These are phyloP conservation scores for Mythimna pallens DNA, from an alignment of 2,888 invertebrate genomes.

Conservation along the genomic window DNA sequence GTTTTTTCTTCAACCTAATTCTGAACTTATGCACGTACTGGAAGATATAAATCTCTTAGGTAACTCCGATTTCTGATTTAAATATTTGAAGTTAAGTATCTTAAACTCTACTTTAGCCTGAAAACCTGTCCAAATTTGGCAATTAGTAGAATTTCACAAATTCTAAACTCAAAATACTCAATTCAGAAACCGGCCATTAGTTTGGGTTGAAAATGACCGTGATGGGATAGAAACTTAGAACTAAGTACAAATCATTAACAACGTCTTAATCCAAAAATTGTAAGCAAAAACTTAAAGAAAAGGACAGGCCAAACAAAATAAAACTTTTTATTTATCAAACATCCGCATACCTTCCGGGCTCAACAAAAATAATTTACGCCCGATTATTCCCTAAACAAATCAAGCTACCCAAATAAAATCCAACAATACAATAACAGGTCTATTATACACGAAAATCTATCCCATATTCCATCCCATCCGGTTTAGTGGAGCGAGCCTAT, in stretches of 20 bases:
- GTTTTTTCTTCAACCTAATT: too few species aligned
- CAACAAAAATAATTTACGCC: conserved; percentile 2
- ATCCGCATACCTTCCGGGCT: conserved; percentile 1
- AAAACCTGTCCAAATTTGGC: too few species aligned
- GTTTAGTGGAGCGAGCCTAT: conserved; percentile 34
- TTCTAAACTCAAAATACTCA: too few species aligned
- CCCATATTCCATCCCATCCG: conserved; percentile 47
- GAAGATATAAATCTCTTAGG: too few species aligned
- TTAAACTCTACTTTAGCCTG: too few species aligned
- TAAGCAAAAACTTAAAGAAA: neutral
- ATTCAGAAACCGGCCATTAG: too few species aligned
- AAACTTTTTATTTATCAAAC: neutral
- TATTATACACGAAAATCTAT: conserved; percentile 48
- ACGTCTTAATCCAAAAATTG: too few species aligned
- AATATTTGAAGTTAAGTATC: too few species aligned
- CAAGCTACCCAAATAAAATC: conserved; percentile 37
- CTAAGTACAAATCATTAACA: neutral
- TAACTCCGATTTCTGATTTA: too few species aligned
- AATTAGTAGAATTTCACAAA: too few species aligned
- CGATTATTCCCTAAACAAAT: conserved; percentile 34
- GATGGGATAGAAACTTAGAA: neutral
- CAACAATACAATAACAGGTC: conserved; percentile 50
- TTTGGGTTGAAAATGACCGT: too few species aligned
- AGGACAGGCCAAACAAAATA: neutral
- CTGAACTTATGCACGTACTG: too few species aligned